phyloP scores from a whole-genome alignment of 2,797 vertebrate species.

The Sebastes hopkinsi region DNA sequence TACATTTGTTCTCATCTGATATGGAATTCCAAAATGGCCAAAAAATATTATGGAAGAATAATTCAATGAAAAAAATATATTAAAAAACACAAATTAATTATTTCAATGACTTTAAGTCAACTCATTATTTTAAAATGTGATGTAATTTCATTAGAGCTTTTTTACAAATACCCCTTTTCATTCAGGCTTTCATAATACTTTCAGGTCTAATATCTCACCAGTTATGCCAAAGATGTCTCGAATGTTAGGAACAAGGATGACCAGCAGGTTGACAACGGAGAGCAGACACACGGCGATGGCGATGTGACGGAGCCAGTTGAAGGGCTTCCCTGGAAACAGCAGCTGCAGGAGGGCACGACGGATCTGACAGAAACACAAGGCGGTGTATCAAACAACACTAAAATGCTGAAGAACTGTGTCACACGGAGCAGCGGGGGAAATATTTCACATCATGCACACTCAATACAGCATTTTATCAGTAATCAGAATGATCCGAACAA shows the following conservation, averaged over 20 bases:
- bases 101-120: neutral
- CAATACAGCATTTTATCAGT: too few species aligned
- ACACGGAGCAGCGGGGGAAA: neutral
- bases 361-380: conserved; percentile 74
- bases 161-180: neutral
- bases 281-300: conserved; percentile 83
- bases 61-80: neutral
- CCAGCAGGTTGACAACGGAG: conserved; percentile 83
- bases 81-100: neutral
- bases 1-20: neutral
- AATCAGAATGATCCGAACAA: neutral
- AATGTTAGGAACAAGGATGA: conserved; percentile 88
- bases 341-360: conserved; percentile 85
- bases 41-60: neutral
- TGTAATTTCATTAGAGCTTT: neutral
- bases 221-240: conserved; percentile 89
- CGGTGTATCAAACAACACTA: neutral
- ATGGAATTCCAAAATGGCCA: neutral
- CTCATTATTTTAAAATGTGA: neutral
- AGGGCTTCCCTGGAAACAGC: conserved; percentile 85
- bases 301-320: conserved; percentile 85
- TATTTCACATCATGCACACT: neutral
- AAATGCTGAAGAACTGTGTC: neutral
- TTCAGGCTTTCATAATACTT: neutral
- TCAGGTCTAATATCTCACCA: conserved; percentile 65